Evolutionary conservation across 2,888 invertebrate genomes (phyloP), one percentile per base, ranked within the genome.

Genomic region (Andrena dorsata): DNA sequence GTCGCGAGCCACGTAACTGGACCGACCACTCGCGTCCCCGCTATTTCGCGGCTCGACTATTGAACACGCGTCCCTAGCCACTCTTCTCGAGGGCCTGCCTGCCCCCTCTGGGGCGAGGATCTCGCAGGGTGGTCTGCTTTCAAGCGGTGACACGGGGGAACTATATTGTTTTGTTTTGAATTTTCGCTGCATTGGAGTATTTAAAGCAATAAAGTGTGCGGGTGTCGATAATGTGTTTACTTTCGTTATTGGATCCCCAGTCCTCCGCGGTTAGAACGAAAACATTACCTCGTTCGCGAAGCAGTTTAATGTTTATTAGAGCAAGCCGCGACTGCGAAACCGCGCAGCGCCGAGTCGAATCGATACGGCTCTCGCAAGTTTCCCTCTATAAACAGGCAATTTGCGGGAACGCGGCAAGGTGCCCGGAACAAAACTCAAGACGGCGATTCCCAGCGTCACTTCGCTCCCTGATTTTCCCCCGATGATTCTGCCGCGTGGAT

Each of bases 21-120:
- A 72, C 72, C 51, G 20, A 28, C 51, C 65, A 63, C 72, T 72
- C 61, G 61, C 41, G 30, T 65, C 28, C 26, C 30, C 23, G n/a
- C 26, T 51, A 32, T 72, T 47, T 80, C 28, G 30, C 20, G 32
- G 41, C 26, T 23, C 0, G n/a, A 16, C n/a, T 10, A 26, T 16
- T 20, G 41, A n/a, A 2, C 16, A 23, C 58, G 26, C 13, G 5
- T 47, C 16, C 49, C 26, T 71, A 26, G 32, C 13, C 16, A 68
- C 8, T 68, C 16, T 26, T 35, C n/a, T 53, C 53, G 23, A 10
- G 23, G 51, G 3, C 30, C 26, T 56, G 41, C 0, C 1, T 41
- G 41, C 4, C 13, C 4, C 13, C 13, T 41, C 13, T 13, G 41
- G 4, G 41, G 4, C 41, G 4, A 41, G 41, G 13, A 13, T 41